These are phyloP conservation scores for Heliangelus exortis DNA, from an alignment of 2,797 vertebrate species.

Conservation along the genomic window DNA sequence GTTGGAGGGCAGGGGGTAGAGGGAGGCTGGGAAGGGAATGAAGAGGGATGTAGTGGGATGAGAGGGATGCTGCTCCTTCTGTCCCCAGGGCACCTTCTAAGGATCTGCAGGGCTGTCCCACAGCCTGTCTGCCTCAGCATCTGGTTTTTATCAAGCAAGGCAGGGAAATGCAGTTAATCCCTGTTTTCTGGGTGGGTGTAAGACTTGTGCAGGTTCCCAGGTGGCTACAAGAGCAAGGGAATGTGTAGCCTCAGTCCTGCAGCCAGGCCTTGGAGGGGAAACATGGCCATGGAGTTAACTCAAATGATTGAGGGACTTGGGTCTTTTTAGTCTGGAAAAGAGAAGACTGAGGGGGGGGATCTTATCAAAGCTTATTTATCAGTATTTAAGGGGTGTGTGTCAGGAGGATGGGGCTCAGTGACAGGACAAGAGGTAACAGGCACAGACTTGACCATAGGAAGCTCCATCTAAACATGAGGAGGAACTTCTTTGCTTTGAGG, in stretches of 20 bases:
- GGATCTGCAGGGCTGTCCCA: background rate
- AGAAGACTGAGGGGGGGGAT: too few relatives aligned
- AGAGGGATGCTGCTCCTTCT: background rate
- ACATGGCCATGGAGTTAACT: fast-evolving
- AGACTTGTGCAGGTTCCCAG: background rate
- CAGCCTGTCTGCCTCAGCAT: too few relatives aligned
- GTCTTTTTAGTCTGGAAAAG: too few relatives aligned
- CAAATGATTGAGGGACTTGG: too few relatives aligned
- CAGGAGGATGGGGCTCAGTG: too few relatives aligned
- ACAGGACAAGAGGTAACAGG: too few relatives aligned
- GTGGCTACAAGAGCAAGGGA: background rate
- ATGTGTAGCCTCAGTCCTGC: background rate
- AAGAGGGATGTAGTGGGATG: fast-evolving
- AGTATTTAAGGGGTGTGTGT: too few relatives aligned
- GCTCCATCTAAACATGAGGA: too few relatives aligned
- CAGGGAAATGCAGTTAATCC: background rate
- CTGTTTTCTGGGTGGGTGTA: background rate
- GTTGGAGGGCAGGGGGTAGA: background rate
- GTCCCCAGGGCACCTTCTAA: background rate
- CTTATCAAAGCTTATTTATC: too few relatives aligned
- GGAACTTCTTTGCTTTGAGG: too few relatives aligned
- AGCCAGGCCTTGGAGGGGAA: background rate
- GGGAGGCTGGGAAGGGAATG: background rate
- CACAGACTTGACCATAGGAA: too few relatives aligned
- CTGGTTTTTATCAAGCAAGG: background rate